Evolutionary conservation across 2,113 vertebrate species (phyloP), one percentile per base, ranked within the genome.

Genomic region (Ranitomeya imitator): DNA sequence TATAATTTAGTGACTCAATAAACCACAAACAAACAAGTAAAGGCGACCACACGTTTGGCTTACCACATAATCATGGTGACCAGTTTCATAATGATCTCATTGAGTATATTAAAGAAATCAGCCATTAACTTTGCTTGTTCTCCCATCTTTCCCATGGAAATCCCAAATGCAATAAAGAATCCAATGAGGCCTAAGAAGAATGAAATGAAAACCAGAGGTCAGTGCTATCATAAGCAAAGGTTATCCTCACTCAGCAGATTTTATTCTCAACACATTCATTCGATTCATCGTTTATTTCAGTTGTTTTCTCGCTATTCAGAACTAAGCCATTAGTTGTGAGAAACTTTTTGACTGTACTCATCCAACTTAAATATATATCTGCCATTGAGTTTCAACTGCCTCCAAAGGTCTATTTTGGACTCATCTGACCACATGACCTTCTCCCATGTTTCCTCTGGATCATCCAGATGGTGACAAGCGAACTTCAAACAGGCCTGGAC

Each of bases 61-160:
- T 84, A 96, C 96, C 96, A 97, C 95, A 96, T 97, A 91, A 97
- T 96, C 93, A 96, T 92, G 87, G 93, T 94, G 26, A 97, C 96
- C 93, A 97, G 95, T 86, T 93, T 95, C 96, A 97, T 97, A 90
- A 97, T 96, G 71, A 97, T 96, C 92, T 97, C 96, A 37, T 97
- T 97, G 61, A 97, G 95, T 90, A 97, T 92, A 90, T 95, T 96
- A 93, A 96, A 97, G 94, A 97, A 96, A 26, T 96, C 95, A 0
- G 92, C 93, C 95, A 96, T 96, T 89, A 94, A 11, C 74, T 93
- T 95, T 6, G 95, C 96, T 0, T 94, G 92, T 86, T 96, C 95
- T 18, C 96, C 95, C 96, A 96, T 95, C 89, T 94, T 92, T 79
- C 96, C 91, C 95, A 97, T 96, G 90, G 93, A 96, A 86, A 97